Percentiles rank a stretch among this genome's conserved stretches.
These are phyloP conservation scores for Meganola albula DNA, from an alignment of 2,888 invertebrate species.

Conservation along the genomic window DNA sequence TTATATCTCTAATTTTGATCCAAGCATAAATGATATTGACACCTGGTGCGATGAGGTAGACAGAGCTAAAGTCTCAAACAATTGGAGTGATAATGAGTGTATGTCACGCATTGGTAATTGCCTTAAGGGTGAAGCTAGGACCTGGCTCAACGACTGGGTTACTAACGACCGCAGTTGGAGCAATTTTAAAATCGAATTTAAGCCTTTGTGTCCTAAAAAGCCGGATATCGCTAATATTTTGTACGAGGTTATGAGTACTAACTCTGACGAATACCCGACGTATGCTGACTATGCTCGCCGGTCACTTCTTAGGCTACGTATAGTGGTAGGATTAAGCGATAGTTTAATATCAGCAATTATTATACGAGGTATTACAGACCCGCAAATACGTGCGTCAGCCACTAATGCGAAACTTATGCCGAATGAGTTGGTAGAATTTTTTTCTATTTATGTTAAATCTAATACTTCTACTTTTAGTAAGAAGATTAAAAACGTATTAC, in stretches of 20 bases:
- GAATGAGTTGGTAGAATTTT: conserved; percentile 4
- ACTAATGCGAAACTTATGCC: conserved; percentile 5
- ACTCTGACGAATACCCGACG: conserved; percentile 14
- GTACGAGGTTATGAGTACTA: conserved; percentile 13
- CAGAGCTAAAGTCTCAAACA: neutral
- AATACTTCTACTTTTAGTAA: neutral
- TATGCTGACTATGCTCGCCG: conserved; percentile 21
- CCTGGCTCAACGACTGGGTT: conserved; percentile 14
- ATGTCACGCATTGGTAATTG: conserved; percentile 5
- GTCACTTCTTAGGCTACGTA: conserved; percentile 13
- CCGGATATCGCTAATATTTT: conserved; percentile 17
- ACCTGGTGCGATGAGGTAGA: conserved; percentile 7
- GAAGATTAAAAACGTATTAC: neutral
- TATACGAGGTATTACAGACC: conserved; percentile 7
- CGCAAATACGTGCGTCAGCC: conserved; percentile 2
- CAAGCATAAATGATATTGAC: conserved; percentile 4
- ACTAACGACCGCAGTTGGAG: conserved; percentile 19
- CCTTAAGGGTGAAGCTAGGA: conserved; percentile 5
- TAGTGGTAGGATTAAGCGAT: no score
- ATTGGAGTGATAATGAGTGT: conserved; percentile 5
- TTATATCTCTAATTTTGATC: conserved; percentile 6
- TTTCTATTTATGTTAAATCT: conserved; percentile 6
- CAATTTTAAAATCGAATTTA: conserved; percentile 21
- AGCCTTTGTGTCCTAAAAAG: conserved; percentile 15
- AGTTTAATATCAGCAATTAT: conserved; percentile 16